Base-by-base conservation (phyloP, 2,113 vertebrate genomes). In the Callipepla squamata region DNA sequence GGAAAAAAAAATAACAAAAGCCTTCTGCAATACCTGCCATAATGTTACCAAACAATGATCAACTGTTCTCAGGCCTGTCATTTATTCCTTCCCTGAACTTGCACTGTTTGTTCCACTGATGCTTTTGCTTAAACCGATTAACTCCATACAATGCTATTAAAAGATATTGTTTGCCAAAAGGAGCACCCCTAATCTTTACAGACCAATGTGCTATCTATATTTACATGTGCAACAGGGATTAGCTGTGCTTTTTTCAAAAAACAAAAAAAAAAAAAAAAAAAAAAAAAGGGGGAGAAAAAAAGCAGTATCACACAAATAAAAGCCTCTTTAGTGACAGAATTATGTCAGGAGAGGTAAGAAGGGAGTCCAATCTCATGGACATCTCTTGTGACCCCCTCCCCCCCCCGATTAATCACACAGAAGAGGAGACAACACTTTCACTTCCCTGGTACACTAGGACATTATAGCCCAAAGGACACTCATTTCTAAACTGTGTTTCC, bases 91-190 rank as follows among this genome's bases (percentile, higher is more conserved):
- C 66, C 38, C 50, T 87, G 66, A 69, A 79, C 12, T 3, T 63
- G 70, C 25, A 47, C 36, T 87, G 30, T 55, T 70, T 67, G 61
- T 87, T 87, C 76, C 66, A 70, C 53, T 48, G 59, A 88, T 85
- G 70, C 34, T 66, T 70, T 45, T 90, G 15, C 80, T 87, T 93
- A 97, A 94, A 59, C 59, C 0, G 69, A 93, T 96, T 97, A 96
- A 74, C 85, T 74, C 42, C 76, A 76, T 51, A 67, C 89, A 95
- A 86, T 74, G 86, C 95, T 95, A 97, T 97, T 95, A 95, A 94
- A 96, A 97, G 92, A 85, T 59, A 84, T 28, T 72, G 44, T 62
- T 81, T 87, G 70, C 92, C 89, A 82, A 96, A 96, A 96, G 53
- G n/a, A 58, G 67, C 67, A 92, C 55, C 92, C 30, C 32, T 95